Base-by-base conservation (phyloP, 92 coral and sea anemone genomes). In the Phenganax stokvisi region DNA sequence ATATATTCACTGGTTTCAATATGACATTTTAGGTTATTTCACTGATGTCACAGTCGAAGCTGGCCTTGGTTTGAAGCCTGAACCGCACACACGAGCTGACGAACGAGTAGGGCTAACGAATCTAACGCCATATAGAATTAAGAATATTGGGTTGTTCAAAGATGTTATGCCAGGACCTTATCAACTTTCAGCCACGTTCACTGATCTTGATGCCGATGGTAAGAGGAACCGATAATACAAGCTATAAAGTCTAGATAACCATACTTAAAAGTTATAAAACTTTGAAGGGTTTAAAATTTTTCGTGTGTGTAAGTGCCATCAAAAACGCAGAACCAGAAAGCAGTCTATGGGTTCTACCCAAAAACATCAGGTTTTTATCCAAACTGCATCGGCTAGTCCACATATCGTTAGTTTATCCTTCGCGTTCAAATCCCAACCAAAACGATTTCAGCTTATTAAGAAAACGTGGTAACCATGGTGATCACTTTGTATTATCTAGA, bases 121-220 rank as follows among this genome's bases (percentile, higher is more conserved):
- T 72, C 85, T 92, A 56, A 71, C 96, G 9, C 92, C 92, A 64
- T 96, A 96, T 72, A 90, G 97, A 9, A 90, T 96, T 1, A 85
- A 88, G 80, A 91, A 90, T 75, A 86, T 92, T 7, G 99, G 99
- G 47, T 67, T 92, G 54, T 77, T 96, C 44, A 92, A 83, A 72
- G 97, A 96, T 44, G 92, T 96, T 77, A 81, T 96, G 72, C 99
- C 99, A 53, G 99, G 99, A 10, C 80, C 99, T 44, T 96, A 79
- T 86, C 90, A 76, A 62, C 73, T 96, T 74, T 87, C 93, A 8
- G 99, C 99, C 77, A 81, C 90, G 90, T 96, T 96, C 67, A 85
- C 97, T 7, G 99, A 96, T 84, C 77, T 96, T 53, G 99, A 96
- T 75, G 81, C 79, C 54, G 99, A 96, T 72, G 99, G 99, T 96